These are phyloP conservation scores for Sipha maydis DNA, from an alignment of 2,888 invertebrate species.

Conservation along the genomic window DNA sequence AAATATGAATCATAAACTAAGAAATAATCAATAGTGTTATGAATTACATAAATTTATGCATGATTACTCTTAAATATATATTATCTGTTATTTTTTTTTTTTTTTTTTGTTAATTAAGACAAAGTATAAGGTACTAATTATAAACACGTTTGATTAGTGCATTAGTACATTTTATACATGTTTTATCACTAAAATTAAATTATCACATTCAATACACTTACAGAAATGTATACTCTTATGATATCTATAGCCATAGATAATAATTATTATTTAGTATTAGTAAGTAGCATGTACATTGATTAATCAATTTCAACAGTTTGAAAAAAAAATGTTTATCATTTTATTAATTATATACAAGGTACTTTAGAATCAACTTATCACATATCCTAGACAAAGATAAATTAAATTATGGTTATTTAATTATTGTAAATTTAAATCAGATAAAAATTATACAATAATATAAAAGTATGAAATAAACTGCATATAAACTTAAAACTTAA, in stretches of 20 bases:
- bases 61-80: background rate
- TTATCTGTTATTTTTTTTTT: background rate
- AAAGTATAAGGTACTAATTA: background rate
- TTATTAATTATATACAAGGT: constrained; percentile 31
- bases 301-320: constrained; percentile 23
- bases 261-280: background rate
- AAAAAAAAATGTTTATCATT: constrained; percentile 13
- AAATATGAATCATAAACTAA: background rate
- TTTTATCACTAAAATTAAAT: constrained; percentile 26
- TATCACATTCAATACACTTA: constrained; percentile 6
- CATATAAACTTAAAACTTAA: constrained; percentile 1
- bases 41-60: background rate
- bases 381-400: constrained; percentile 32
- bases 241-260: background rate
- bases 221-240: background rate
- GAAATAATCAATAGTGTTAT: background rate
- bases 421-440: constrained; percentile 22
- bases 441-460: constrained; percentile 28
- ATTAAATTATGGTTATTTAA: constrained; percentile 40
- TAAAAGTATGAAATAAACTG: background rate
- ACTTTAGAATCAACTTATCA: constrained; percentile 51
- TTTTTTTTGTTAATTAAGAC: constrained; percentile 2
- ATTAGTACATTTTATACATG: background rate
- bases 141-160: background rate
- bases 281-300: constrained; percentile 15